Evolutionary conservation across 2,888 invertebrate genomes (phyloP), one percentile per base, ranked within the genome.

Genomic region (Metallyticus violacea): DNA sequence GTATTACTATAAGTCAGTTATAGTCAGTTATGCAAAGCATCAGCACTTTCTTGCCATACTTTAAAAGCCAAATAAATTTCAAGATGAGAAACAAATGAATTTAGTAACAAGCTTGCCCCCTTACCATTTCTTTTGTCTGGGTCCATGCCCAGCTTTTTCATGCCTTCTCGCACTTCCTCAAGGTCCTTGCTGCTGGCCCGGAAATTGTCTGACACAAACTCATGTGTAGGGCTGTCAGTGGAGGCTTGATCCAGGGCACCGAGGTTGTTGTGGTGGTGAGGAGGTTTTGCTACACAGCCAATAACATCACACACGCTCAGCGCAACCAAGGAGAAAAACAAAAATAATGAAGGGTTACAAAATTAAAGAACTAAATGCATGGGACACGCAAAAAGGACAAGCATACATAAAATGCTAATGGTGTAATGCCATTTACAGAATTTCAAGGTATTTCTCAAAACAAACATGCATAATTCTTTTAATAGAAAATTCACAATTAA

Each of bases 141-240:
- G 90, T 94, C 93, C 91, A 95, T 93, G 89, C 95, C 95, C 89
- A 96, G 93, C 91, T 95, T 95, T 92, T 95, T 94, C 94, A 96
- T 95, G 90, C 95, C 96, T 90, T 96, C 95, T 90, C 95, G 94
- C 88, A 95, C 95, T 92, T 96, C 95, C 90, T 94, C 94, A 90
- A 95, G 92, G 91, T 95, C 95, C 90, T 93, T 93, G 89, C 93
- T 93, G 90, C 94, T 93, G 89, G 94, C 94, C 92, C 95, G 94
- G 92, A 95, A 95, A 90, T 94, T 94, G 91, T 96, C 96, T 90
- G 96, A 96, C 90, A 96, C 94, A 93, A 96, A 96, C 92, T 96
- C 96, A 90, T 95, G 94, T 91, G 93, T 92, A 88, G 91, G 90
- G 85, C 88, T 88, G 85, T 88, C 88, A 7, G 85, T 79, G 76